Evolutionary conservation across 2,888 invertebrate genomes (phyloP).

Genomic region (Melangyna quadrimaculata): DNA sequence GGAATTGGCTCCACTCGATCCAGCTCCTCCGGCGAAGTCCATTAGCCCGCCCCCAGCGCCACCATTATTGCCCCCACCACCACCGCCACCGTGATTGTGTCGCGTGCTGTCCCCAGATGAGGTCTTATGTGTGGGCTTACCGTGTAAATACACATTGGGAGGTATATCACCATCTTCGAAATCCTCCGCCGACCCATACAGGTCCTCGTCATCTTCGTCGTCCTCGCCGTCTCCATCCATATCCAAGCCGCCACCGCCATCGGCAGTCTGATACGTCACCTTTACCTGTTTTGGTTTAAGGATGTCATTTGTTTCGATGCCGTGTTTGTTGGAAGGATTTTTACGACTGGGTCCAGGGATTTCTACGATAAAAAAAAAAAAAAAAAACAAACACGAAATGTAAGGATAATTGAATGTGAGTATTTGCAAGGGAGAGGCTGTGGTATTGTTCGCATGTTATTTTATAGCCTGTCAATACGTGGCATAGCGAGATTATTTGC

Average conservation of each 20-base stretch:
- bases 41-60: constrained; percentile 58
- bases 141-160: constrained; percentile 78
- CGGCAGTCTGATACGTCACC: constrained; percentile 80
- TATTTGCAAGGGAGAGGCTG: too few relatives aligned
- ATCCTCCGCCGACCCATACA: constrained; percentile 87
- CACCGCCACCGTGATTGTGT: constrained; percentile 56
- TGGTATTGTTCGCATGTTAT: constrained; percentile 32
- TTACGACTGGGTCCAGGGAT: constrained; percentile 87
- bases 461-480: constrained; percentile 57
- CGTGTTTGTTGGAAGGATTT: constrained; percentile 82
- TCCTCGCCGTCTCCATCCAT: constrained; percentile 57
- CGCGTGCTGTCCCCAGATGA: constrained; percentile 70
- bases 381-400: constrained; percentile 21
- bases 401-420: constrained; percentile 63
- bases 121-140: constrained; percentile 78
- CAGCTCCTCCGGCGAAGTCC: constrained; percentile 54
- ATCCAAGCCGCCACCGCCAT: constrained; percentile 54
- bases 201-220: constrained; percentile 84
- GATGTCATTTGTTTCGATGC: constrained; percentile 81
- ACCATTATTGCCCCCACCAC: constrained; percentile 50
- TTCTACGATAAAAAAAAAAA: constrained; percentile 81
- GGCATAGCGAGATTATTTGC: constrained; percentile 42
- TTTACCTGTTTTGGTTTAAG: constrained; percentile 80
- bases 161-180: constrained; percentile 83
- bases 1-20: constrained; percentile 69